Base-by-base conservation (phyloP, 2,888 invertebrate species). In the Spodoptera exigua region DNA sequence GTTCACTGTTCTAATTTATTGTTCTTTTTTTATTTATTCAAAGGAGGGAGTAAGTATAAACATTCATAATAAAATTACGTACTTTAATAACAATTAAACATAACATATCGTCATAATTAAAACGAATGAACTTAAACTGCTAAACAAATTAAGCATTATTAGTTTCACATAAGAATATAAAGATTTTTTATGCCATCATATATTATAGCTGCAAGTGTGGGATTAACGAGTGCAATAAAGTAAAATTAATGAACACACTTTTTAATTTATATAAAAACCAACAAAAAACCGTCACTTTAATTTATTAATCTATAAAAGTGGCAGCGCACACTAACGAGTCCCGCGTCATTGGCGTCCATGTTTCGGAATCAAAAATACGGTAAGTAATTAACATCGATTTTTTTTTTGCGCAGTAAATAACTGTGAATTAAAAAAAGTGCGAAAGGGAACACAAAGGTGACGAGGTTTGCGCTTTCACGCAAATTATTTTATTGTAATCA, bases 401-500 rank as follows among this genome's bases (percentile, higher is more conserved):
- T 47, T 56, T 49, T 60, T 62, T 60, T 65, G 55, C 48, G 44
- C 65, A 39, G 55, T 59, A 63, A 63, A 78, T 65, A 70, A 65
- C 57, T 48, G 67, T 70, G 64, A 74, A 73, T 74, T 61, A 63
- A 76, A 66, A 47, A 43, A 78, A 74, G 69, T 65, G 61, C 41
- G 40, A 37, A 59, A 58, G 63, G 43, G 56, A 66, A 71, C 66
- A 74, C 62, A 73, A 67, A 70, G 76, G 74, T 78, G 78, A 78
- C 76, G 78, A 84, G 82, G 78, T 84, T 81, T 80, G 61, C 68
- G 76, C 82, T 83, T 86, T 85, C 81, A 87, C 81, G 74, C 83
- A 85, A 86, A 87, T 85, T 82, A 87, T 87, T 88, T 84, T 82
- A 86, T 85, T 87, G 84, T 85, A 84, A 89, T 87, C 86, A 90